Base-by-base conservation (phyloP, 2,113 vertebrate species). In the Cisticola juncidis region DNA sequence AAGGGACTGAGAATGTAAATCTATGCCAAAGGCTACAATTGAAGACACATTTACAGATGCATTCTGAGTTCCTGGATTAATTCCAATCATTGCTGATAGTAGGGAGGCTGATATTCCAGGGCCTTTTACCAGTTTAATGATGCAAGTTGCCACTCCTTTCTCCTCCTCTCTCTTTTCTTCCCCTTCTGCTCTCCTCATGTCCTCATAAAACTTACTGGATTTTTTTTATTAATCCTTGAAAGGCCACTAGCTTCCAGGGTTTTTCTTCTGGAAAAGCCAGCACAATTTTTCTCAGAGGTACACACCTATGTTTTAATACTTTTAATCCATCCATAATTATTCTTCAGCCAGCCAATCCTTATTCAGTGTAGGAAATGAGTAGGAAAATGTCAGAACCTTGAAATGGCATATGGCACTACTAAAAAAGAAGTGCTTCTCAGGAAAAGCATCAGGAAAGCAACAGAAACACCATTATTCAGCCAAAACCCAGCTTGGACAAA, bases 61-160 rank as follows among this genome's bases (percentile, higher is more conserved):
- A 92, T 79, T 94, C 93, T 82, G 65, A 92, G 92, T 83, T 91
- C 56, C 60, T 95, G 90, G 94, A 95, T 94, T 96, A 56, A 94
- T 94, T 90, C 71, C 70, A 92, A 14, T 35, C 65, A 50, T n/a
- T 62, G 24, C 33, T 92, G 72, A 76, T 71, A 69, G 57, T 4
- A 42, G 78, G 72, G 31, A 95, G 86, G 53, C 19, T 79, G 50
- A 62, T 53, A 45, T 58, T 78, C 50, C 25, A 74, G 54, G 26
- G 25, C 51, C 18, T 13, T 82, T 70, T 81, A 69, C 36, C 44
- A 73, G 51, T 85, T 80, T 72, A 91, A 82, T 53, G 38, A 56
- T 80, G 44, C 60, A 94, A 61, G 29, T 9, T 70, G 42, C 14
- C 66, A 53, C 35, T 93, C 54, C 79, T 73, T 87, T 60, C 47